These are phyloP conservation scores for Leptinotarsa tumamoca DNA, from an alignment of 2,888 invertebrate genomes.

Conservation along the genomic window DNA sequence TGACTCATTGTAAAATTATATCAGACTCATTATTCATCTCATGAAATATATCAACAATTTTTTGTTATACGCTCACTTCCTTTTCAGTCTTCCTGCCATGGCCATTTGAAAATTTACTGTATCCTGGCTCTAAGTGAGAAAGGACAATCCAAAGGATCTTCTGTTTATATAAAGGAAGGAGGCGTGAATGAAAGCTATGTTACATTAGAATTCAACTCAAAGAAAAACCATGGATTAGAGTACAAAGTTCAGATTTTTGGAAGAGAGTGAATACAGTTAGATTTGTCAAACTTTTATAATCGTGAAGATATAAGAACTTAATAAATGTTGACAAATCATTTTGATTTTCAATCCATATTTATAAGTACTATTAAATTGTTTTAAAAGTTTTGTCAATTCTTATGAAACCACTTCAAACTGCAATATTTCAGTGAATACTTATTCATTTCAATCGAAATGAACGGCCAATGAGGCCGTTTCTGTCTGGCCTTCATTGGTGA, in stretches of 20 bases:
- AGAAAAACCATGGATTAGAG: conserved; percentile 40
- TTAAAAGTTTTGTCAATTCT: too few species aligned
- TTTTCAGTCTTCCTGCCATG: conserved; percentile 40
- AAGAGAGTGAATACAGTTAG: conserved; percentile 1
- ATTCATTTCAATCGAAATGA: too few species aligned
- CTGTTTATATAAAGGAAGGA: conserved; percentile 43
- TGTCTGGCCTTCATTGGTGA: too few species aligned
- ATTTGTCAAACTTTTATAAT: too few species aligned
- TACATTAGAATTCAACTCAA: conserved; percentile 44
- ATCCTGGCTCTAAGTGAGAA: conserved; percentile 44
- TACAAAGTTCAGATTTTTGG: conserved; percentile 36
- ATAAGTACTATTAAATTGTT: too few species aligned
- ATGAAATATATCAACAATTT: background rate
- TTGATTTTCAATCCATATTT: too few species aligned
- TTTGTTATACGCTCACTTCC: background rate
- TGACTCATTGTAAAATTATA: background rate
- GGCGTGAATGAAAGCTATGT: conserved; percentile 44
- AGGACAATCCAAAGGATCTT: conserved; percentile 38
- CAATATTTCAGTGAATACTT: too few species aligned
- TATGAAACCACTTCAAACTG: too few species aligned
- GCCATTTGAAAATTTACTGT: conserved; percentile 47
- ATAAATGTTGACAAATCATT: too few species aligned
- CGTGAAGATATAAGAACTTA: too few species aligned
- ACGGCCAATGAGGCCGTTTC: too few species aligned
- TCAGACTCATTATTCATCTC: background rate